Evolutionary conservation across 2,888 invertebrate species (phyloP), one percentile per base, ranked within the genome.

Genomic region (Mimachlamys varia): DNA sequence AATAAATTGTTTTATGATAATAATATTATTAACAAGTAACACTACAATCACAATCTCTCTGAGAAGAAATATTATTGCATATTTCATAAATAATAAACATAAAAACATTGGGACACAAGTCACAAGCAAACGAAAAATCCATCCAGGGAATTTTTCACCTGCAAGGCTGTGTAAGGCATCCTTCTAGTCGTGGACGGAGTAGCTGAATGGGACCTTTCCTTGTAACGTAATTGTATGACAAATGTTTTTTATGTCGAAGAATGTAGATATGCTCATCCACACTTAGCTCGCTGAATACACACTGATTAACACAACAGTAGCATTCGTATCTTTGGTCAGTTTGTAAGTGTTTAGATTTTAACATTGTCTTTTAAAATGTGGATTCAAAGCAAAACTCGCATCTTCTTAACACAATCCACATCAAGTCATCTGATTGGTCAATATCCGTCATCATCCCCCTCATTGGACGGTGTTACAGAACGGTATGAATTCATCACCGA

Each of bases 381-480:
- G 76, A 76, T 27, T 76, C 76, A 76, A 62, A 87, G 89, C 87
- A 49, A 87, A 22, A 89, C 44, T 53, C 37, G 89, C 62, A 76
- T 87, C 89, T 44, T 38, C 62, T 38, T 44, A 44, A 62, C 89
- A 76, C 89, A 50, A 44, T 88, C 50, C 62, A 89, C 44, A 87
- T 76, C 15, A 38, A 58, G 62, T 62, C 27, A 88, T 50, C 27
- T 76, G 76, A 76, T 37, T 38, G 88, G 62, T 92, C 89, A 93
- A 92, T 92, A 94, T 89, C 93, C 92, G 58, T 92, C 92, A 62
- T 93, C 93, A 91, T 94, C 94, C 93, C 94, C 95, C 95, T 95
- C 95, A 95, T 95, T 95, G 94, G 95, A 95, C 94, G 95, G 94
- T 89, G 93, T 94, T 58, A 92, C 93, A 89, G 95, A 95, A 92